Conservation (phyloP, 2,797 vertebrate species). For the Protonibea diacanthus region DNA sequence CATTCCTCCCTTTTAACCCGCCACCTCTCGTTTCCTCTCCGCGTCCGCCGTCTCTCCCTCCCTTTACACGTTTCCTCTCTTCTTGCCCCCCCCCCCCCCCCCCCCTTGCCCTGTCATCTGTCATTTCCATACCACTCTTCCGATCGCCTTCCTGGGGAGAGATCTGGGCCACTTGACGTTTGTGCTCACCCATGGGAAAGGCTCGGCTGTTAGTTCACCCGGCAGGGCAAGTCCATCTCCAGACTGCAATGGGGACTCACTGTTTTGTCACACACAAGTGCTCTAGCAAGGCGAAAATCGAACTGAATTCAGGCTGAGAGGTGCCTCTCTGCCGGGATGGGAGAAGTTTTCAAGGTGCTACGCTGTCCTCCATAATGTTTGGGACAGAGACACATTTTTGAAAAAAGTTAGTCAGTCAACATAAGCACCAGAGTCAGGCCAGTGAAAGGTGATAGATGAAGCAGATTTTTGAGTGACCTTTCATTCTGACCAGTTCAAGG, state of each 20-base stretch:
- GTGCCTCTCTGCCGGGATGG: not conserved
- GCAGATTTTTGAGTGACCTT: too few species aligned
- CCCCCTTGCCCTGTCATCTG: slow-evolving; percentile 40
- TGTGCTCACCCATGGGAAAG: slow-evolving; percentile 25
- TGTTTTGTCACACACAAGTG: slow-evolving; percentile 44
- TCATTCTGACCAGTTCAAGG: too few species aligned
- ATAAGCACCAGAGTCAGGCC: too few species aligned
- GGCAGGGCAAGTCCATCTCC: slow-evolving; percentile 21
- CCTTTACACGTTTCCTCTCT: slow-evolving; percentile 5
- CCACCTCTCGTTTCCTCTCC: slow-evolving; percentile 27
- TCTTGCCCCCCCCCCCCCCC: too few species aligned
- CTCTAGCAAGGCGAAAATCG: not conserved
- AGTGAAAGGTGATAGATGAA: too few species aligned
- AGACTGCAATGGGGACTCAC: not conserved
- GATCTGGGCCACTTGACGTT: slow-evolving; percentile 51
- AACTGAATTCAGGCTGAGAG: not conserved
- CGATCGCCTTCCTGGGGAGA: slow-evolving; percentile 1
- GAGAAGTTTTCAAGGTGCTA: not conserved
- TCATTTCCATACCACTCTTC: slow-evolving; percentile 51
- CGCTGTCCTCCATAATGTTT: not conserved
- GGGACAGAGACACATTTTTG: not conserved
- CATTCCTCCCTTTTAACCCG: slow-evolving; percentile 27
- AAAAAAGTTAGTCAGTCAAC: too few species aligned
- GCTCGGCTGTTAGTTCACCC: slow-evolving; percentile 17
- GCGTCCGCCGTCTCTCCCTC: not conserved